Evolutionary conservation across 2,888 invertebrate genomes (phyloP).

Genomic region (Erebia ligea): DNA sequence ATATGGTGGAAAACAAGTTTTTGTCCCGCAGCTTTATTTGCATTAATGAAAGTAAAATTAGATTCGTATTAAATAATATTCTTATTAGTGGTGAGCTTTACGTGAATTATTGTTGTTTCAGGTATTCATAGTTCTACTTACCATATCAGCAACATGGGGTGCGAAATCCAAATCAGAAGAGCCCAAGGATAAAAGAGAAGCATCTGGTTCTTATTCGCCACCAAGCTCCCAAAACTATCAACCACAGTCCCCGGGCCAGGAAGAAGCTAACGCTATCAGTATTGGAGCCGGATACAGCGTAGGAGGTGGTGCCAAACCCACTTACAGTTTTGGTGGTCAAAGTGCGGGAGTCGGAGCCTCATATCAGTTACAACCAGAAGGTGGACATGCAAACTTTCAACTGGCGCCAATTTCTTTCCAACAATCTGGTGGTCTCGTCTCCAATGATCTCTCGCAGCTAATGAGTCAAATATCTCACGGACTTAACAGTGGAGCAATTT

Average conservation of each 20-base stretch:
- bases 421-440: constrained; percentile 54
- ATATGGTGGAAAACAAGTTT: constrained; percentile 46
- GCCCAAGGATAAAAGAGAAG: constrained; percentile 72
- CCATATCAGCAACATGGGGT: constrained; percentile 67
- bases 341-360: constrained; percentile 58
- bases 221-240: constrained; percentile 50
- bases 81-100: constrained; percentile 1
- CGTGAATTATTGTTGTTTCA: constrained; percentile 54
- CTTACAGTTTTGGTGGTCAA: constrained; percentile 36
- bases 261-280: constrained; percentile 70
- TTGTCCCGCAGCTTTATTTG: constrained; percentile 53
- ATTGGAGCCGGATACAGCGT: constrained; percentile 77
- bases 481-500: constrained; percentile 64
- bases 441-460: constrained; percentile 66
- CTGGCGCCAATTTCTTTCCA: constrained; percentile 70
- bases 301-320: constrained; percentile 66
- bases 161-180: constrained; percentile 64
- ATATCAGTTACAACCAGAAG: constrained; percentile 59
- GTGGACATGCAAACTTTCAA: constrained; percentile 63
- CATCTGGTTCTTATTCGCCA: constrained; percentile 58
- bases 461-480: constrained; percentile 73
- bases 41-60: constrained; percentile 52
- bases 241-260: constrained; percentile 56
- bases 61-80: constrained; percentile 7
- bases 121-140: constrained; percentile 69